A percentile compares a stretch with the other conserved stretches of the same genome.
phyloP scores from a whole-genome alignment of 1,140 invertebrate genomes.

The honey bee (Apis mellifera) region DNA sequence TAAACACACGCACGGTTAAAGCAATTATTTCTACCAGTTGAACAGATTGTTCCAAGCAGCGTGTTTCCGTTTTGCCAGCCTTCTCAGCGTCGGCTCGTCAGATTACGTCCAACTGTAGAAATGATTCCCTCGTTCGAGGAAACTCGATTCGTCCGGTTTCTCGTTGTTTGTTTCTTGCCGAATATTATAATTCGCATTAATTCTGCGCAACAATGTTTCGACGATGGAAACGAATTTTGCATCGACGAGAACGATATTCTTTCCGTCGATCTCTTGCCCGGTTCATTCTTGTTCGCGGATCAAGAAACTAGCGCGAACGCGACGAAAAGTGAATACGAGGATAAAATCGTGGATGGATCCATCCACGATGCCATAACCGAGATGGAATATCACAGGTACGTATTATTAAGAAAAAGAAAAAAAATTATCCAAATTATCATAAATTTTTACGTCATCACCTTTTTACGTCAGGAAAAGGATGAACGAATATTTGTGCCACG shows the following conservation, averaged over 20 bases:
- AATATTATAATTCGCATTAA: slow-evolving; percentile 11
- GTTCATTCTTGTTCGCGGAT: slow-evolving; percentile 81
- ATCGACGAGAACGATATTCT: slow-evolving; percentile 85
- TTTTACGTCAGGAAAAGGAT: slow-evolving; percentile 86
- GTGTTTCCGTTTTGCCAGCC: slow-evolving; percentile 56
- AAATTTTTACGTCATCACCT: too few species aligned
- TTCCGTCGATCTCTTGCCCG: slow-evolving; percentile 84
- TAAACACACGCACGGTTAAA: slow-evolving; percentile 58
- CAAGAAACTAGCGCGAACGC: slow-evolving; percentile 60
- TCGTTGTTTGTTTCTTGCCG: slow-evolving; percentile 14
- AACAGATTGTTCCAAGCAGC: slow-evolving; percentile 52
- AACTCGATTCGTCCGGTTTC: slow-evolving; percentile 39
- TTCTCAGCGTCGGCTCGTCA: neutral
- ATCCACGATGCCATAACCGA: slow-evolving; percentile 83
- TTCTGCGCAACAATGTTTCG: slow-evolving; percentile 70
- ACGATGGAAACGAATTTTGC: slow-evolving; percentile 79
- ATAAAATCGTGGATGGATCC: slow-evolving; percentile 79
- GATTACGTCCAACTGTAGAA: neutral
- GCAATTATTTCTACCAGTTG: slow-evolving; percentile 66
- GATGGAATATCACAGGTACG: slow-evolving; percentile 85
- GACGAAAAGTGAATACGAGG: slow-evolving; percentile 13
- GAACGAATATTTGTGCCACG: slow-evolving; percentile 88
- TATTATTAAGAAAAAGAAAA: neutral
- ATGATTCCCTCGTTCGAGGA: slow-evolving; percentile 11
- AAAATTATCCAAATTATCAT: neutral